phyloP scores from a whole-genome alignment of 2,888 invertebrate genomes.

The Tortrix viridana region DNA sequence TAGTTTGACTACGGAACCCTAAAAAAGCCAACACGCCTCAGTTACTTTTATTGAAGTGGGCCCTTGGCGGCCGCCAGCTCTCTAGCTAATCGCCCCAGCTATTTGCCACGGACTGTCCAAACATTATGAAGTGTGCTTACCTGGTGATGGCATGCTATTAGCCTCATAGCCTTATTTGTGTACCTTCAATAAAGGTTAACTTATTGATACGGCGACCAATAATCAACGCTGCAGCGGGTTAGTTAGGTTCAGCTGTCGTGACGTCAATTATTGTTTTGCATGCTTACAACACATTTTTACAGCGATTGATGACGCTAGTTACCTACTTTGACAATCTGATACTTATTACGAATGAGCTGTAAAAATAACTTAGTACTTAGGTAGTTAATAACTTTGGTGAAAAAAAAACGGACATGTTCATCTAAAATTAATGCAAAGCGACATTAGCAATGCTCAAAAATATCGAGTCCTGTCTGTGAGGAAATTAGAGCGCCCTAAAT shows the following conservation, averaged over 20 bases:
- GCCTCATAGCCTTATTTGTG: constrained; percentile 52
- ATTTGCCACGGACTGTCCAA: constrained; percentile 7
- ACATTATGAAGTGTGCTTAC: constrained; percentile 16
- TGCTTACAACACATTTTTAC: constrained; percentile 34
- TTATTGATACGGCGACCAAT: constrained; percentile 41
- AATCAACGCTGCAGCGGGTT: constrained; percentile 43
- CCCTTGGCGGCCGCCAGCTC: constrained; percentile 21
- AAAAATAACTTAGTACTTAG: no score
- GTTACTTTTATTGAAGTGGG: constrained; percentile 5
- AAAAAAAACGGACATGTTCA: no score
- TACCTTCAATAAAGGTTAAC: constrained; percentile 49
- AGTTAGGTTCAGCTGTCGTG: constrained; percentile 48
- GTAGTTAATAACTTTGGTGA: no score
- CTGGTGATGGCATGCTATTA: constrained; percentile 40
- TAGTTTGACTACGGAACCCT: no score
- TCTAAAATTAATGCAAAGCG: no score
- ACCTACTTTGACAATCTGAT: constrained; percentile 11
- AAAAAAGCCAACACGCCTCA: no score
- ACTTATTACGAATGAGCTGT: constrained; percentile 14
- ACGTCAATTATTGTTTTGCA: constrained; percentile 50
- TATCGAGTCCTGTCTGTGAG: no score
- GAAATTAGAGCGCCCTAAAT: no score
- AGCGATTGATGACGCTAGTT: constrained; percentile 27
- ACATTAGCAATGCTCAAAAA: no score
- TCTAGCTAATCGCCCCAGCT: constrained; percentile 16